Evolutionary conservation across 1,140 invertebrate species (phyloP), one percentile per base, ranked within the genome.

Genomic region (Bombus ignitus): DNA sequence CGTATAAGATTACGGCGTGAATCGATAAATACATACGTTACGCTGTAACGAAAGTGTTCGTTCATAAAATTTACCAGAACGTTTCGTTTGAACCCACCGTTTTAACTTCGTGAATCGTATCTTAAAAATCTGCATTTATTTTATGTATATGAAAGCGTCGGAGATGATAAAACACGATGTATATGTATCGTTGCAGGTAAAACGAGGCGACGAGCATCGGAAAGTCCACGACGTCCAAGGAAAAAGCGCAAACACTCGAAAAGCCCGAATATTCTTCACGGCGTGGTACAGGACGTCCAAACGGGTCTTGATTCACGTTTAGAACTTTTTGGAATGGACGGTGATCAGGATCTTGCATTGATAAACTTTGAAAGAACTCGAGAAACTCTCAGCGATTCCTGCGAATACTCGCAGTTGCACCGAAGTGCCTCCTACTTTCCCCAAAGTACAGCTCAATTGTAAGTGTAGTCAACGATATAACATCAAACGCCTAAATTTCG

Each of bases 361-460:
- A 94, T 95, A 85, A 93, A 95, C 88, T 95, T 93, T 68, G 92
- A 94, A 77, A 91, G 92, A 53, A 79, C 90, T 42, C 91, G 94
- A 71, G 93, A 94, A 78, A 89, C 92, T 68, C 90, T 93, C 73
- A 91, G 82, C 84, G 92, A 94, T 73, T 89, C 91, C 75, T 92
- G 88, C 90, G 93, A 94, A 81, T 94, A 93, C 82, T 88, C 93
- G 70, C 92, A 92, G 88, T 89, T 95, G 86, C 93, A 95, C 92
- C 94, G 90, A 92, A 95, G 94, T 92, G 93, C 94, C 92, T 95
- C 92, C 90, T 95, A 93, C 89, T 93, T 94, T 89, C 93, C 94
- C 47, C 93, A 94, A 90, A 95, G 92, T 85, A 88, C 92, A 76
- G 90, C 94, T 91, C 93, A 95, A 86, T 88, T 95, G 94, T 95